Conservation (phyloP, 2,113 vertebrate genomes). For the Sclerurus mexicanus region DNA sequence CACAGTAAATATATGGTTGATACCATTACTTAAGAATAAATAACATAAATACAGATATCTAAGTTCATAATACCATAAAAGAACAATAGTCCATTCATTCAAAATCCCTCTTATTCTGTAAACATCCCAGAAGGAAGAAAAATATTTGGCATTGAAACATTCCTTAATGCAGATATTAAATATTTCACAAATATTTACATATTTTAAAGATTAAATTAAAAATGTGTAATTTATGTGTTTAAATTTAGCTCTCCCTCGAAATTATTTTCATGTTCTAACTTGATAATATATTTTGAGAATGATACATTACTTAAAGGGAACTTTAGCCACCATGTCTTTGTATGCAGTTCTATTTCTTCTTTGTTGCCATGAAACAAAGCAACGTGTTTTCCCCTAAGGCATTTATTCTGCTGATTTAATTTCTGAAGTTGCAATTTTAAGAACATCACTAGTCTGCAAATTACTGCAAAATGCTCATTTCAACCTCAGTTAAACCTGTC, state of each 20-base stretch:
- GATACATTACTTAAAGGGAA: background rate
- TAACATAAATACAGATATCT: background rate
- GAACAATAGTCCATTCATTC: rapidly evolving
- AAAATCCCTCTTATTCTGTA: background rate
- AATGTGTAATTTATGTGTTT: background rate
- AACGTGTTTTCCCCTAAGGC: background rate
- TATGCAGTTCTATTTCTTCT: background rate
- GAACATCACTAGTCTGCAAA: background rate
- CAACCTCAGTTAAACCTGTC: background rate
- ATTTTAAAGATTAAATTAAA: background rate
- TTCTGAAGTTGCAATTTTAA: background rate
- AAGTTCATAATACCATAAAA: background rate
- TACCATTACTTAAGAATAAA: background rate
- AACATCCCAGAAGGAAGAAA: background rate
- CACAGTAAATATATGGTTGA: background rate
- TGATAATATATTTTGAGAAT: background rate
- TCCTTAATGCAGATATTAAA: background rate
- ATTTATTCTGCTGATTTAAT: background rate
- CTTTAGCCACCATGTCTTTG: background rate
- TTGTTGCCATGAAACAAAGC: background rate
- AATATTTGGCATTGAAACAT: background rate
- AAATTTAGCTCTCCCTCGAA: background rate
- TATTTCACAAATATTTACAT: background rate
- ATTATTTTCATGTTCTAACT: background rate
- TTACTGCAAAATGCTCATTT: background rate